Evolutionary conservation across 64 coral and sea anemone species (phyloP).

Genomic region (Catalaphyllia jardinei): DNA sequence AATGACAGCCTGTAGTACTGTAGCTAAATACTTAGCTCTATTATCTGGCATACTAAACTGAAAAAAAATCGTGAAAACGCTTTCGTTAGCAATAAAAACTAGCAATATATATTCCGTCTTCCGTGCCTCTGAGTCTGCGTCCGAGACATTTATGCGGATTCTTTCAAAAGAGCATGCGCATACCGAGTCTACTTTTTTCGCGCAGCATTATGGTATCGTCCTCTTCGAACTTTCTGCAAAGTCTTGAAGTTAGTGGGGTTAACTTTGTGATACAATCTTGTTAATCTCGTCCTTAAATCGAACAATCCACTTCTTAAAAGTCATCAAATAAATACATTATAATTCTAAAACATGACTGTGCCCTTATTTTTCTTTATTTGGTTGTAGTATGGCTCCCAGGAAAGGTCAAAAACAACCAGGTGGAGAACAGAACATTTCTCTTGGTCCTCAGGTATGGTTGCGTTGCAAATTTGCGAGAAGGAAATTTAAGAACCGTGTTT

Average conservation of each 20-base stretch:
- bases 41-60: constrained; percentile 70
- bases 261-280: constrained; percentile 22
- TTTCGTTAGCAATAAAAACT: background rate
- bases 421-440: constrained; percentile 87
- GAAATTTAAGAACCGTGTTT: background rate
- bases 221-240: constrained; percentile 66
- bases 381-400: constrained; percentile 94
- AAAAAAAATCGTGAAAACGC: background rate
- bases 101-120: no score
- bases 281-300: constrained; percentile 16
- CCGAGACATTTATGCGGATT: background rate
- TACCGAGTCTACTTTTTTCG: background rate
- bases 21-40: constrained; percentile 57
- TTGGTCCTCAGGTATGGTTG: constrained; percentile 87
- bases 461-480: background rate
- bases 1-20: constrained; percentile 65
- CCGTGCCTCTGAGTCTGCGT: no score
- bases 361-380: constrained; percentile 57
- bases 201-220: constrained; percentile 68
- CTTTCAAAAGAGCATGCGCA: background rate
- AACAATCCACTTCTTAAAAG: background rate
- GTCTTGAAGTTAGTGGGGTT: constrained; percentile 45
- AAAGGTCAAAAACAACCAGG: constrained; percentile 87
- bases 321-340: constrained; percentile 6
- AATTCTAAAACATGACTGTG: background rate